phyloP scores from a whole-genome alignment of 2,113 vertebrate genomes.

The Empidonax alnorum region DNA sequence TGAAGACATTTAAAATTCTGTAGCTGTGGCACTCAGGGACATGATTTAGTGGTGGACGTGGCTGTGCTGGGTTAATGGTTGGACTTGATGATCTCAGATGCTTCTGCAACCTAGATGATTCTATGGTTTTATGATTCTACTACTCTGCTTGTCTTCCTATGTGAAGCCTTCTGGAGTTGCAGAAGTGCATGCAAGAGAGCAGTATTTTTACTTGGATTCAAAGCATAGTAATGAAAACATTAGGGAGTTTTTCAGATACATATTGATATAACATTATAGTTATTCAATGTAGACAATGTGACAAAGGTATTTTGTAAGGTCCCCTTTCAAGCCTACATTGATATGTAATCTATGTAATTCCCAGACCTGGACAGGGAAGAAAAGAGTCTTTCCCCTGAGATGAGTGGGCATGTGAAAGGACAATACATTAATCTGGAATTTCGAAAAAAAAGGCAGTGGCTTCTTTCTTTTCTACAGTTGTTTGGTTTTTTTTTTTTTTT shows the following conservation, averaged over 20 bases:
- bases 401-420: background rate
- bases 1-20: background rate
- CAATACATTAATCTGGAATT: background rate
- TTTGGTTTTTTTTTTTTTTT: background rate
- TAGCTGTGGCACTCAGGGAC: background rate
- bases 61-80: background rate
- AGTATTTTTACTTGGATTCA: background rate
- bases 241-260: background rate
- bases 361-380: background rate
- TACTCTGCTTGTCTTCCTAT: background rate
- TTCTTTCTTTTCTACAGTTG: background rate
- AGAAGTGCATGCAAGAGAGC: background rate
- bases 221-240: background rate
- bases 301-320: background rate
- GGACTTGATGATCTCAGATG: background rate
- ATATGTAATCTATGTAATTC: background rate
- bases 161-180: background rate
- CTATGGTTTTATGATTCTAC: background rate
- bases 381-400: background rate
- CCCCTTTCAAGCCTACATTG: background rate
- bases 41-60: background rate
- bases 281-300: background rate
- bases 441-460: background rate
- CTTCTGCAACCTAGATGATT: background rate
- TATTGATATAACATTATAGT: background rate